These are phyloP conservation scores for Ianthella basta DNA, from an alignment of 37 sponge, comb jelly and placozoan genomes.

Conservation along the genomic window DNA sequence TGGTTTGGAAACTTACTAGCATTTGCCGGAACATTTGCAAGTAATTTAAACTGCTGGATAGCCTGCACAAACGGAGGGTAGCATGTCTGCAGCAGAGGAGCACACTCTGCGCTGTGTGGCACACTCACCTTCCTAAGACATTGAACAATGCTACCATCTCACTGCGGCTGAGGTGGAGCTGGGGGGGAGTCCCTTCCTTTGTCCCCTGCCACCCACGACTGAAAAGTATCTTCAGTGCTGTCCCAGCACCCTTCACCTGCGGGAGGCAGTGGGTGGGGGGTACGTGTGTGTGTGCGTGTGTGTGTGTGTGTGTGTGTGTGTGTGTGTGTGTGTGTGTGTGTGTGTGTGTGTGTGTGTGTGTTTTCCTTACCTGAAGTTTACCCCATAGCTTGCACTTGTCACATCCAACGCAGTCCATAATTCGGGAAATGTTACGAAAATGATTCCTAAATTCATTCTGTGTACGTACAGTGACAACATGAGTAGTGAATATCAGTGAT, in stretches of 20 bases:
- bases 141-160: slow-evolving; percentile 95
- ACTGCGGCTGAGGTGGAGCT: slow-evolving; percentile 54
- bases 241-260: slow-evolving; percentile 87
- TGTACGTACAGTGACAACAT: background rate
- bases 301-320: no score
- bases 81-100: background rate
- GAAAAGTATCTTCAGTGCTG: slow-evolving; percentile 95
- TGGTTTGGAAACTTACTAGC: background rate
- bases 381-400: slow-evolving; percentile 97
- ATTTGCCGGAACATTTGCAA: slow-evolving; percentile 31
- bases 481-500: background rate
- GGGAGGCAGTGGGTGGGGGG: background rate
- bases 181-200: background rate
- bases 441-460: slow-evolving; percentile 85
- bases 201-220: slow-evolving; percentile 22
- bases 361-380: slow-evolving; percentile 79
- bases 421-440: slow-evolving; percentile 94
- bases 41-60: slow-evolving; percentile 40
- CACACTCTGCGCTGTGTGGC: background rate
- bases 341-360: background rate
- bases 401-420: slow-evolving; percentile 99
- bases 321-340: background rate
- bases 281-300: background rate
- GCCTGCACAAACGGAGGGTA: background rate
- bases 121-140: slow-evolving; percentile 82